phyloP scores from a whole-genome alignment of 2,888 invertebrate species.

The Yponomeuta malinellus region DNA sequence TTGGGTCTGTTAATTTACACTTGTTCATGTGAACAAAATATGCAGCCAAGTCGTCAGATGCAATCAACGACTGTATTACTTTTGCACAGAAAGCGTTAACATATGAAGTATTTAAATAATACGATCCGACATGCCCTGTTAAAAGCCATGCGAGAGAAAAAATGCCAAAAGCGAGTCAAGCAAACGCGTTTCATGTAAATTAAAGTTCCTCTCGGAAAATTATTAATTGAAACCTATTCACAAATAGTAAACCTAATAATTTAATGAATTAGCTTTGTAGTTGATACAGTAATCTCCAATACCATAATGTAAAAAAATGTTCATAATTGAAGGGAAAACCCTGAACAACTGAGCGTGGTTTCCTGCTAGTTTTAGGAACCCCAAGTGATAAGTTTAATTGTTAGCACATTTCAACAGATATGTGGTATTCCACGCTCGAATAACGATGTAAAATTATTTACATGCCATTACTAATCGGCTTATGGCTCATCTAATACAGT shows the following conservation, averaged over 20 bases:
- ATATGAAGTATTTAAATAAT: constrained; percentile 8
- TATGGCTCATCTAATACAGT: constrained; percentile 1
- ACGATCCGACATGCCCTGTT: constrained; percentile 1
- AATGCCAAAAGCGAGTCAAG: not conserved
- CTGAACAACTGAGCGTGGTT: too few relatives aligned
- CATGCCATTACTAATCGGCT: not conserved
- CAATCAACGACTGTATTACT: not conserved
- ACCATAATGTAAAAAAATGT: too few relatives aligned
- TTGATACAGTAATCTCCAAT: too few relatives aligned
- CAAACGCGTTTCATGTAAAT: too few relatives aligned
- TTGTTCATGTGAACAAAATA: not conserved
- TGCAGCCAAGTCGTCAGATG: not conserved
- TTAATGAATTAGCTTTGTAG: too few relatives aligned
- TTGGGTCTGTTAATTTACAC: not conserved
- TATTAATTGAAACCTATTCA: too few relatives aligned
- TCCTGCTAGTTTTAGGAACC: too few relatives aligned
- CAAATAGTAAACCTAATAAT: too few relatives aligned
- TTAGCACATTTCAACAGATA: constrained; percentile 27
- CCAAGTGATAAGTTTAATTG: not conserved
- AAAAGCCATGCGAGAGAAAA: not conserved
- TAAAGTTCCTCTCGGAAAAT: too few relatives aligned
- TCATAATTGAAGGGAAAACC: too few relatives aligned
- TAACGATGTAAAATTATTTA: constrained; percentile 18
- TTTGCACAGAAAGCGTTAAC: not conserved
- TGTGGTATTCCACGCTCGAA: constrained; percentile 30